These are phyloP conservation scores for Marcusenius ussheri DNA, from an alignment of 2,113 vertebrate species.

Conservation along the genomic window DNA sequence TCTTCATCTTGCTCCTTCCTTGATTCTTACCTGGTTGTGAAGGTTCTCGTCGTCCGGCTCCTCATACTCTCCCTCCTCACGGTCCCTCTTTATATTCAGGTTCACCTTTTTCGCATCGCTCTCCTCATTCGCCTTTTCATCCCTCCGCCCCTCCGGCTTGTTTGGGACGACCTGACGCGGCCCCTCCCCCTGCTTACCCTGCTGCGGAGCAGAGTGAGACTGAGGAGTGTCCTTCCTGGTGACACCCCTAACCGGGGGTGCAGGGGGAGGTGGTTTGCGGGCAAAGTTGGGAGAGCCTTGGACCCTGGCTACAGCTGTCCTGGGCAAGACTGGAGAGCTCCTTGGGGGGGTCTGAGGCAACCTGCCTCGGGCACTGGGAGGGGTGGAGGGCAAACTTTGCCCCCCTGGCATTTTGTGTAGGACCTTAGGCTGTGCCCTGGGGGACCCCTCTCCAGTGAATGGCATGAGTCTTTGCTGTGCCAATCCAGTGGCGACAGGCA, in stretches of 20 bases:
- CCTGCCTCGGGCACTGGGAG: constrained; percentile 44
- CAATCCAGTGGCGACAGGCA: constrained; percentile 30
- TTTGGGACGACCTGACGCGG: background rate
- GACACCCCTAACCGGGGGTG: constrained; percentile 63
- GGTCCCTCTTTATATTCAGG: constrained; percentile 30
- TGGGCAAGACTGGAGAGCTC: constrained; percentile 55
- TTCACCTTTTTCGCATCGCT: constrained; percentile 26
- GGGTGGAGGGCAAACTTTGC: constrained; percentile 28
- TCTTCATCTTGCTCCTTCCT: background rate
- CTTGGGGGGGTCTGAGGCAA: constrained; percentile 40
- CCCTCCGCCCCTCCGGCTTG: constrained; percentile 30
- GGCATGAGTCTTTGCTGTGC: constrained; percentile 45
- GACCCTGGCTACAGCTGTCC: constrained; percentile 48
- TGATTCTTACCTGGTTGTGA: constrained; percentile 48
- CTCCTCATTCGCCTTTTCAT: constrained; percentile 36
- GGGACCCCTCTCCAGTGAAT: constrained; percentile 38
- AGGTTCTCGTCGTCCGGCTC: constrained; percentile 30
- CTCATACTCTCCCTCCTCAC: constrained; percentile 32
- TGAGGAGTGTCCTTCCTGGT: constrained; percentile 54
- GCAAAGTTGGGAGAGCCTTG: constrained; percentile 56
- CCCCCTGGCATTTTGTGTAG: constrained; percentile 11
- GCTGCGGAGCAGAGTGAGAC: background rate
- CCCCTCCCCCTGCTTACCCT: background rate
- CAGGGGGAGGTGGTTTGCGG: constrained; percentile 63
- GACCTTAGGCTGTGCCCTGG: constrained; percentile 44